Percentiles rank a stretch among this genome's conserved stretches.
These are phyloP conservation scores for Dolichopus griseipennis DNA, from an alignment of 2,888 invertebrate species.

Conservation along the genomic window DNA sequence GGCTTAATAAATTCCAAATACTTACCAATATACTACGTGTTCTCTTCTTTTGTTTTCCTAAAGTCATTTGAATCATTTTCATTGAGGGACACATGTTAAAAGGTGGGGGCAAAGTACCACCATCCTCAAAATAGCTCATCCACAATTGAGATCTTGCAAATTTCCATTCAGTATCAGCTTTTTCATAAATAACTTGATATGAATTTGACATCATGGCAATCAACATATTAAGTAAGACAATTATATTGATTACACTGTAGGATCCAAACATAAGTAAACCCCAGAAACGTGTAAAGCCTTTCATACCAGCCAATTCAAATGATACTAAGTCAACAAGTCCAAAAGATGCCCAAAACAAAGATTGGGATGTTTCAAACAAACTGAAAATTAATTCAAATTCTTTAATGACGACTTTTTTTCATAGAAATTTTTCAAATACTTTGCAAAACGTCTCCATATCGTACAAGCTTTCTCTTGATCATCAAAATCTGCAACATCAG, in stretches of 20 bases:
- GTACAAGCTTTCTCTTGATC: conserved; percentile 72
- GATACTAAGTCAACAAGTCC: conserved; percentile 90
- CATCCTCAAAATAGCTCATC: conserved; percentile 95
- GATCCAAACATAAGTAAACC: conserved; percentile 95
- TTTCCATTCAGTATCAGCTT: conserved; percentile 95
- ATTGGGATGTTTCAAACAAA: conserved; percentile 94
- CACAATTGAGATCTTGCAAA: conserved; percentile 91
- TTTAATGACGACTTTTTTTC: background rate
- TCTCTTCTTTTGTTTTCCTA: conserved; percentile 44
- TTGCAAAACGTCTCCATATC: conserved; percentile 82
- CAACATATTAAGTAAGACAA: conserved; percentile 92
- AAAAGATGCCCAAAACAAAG: conserved; percentile 96
- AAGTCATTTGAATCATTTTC: conserved; percentile 54
- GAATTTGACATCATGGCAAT: conserved; percentile 99
- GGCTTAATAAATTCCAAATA: conserved; percentile 13
- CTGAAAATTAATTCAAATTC: too few species aligned
- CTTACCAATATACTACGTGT: conserved; percentile 56
- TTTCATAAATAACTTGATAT: conserved; percentile 93
- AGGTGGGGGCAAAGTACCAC: conserved; percentile 85
- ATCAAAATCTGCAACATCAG: conserved; percentile 72
- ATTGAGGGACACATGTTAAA: conserved; percentile 89
- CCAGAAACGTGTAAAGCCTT: conserved; percentile 94
- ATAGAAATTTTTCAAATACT: conserved; percentile 47
- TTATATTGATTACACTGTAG: conserved; percentile 94
- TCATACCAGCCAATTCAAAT: conserved; percentile 89